phyloP scores from a whole-genome alignment of 2,113 vertebrate genomes.

The Dromas ardeola region DNA sequence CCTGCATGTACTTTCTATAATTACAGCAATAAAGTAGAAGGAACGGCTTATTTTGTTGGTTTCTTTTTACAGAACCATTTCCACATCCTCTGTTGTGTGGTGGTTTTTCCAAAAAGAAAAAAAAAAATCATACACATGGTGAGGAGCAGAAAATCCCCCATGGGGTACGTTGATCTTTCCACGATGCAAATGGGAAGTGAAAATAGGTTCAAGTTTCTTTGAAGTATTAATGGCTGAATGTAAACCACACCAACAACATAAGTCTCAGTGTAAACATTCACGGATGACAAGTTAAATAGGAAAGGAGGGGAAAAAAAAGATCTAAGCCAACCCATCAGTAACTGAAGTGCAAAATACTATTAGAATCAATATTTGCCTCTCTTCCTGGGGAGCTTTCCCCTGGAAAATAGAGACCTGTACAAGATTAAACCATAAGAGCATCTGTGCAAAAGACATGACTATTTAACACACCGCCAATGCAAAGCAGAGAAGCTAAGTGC shows the following conservation, averaged over 20 bases:
- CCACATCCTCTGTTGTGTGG: constrained; percentile 44
- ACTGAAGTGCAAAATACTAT: not conserved
- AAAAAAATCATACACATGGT: not conserved
- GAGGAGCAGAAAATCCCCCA: constrained; percentile 9
- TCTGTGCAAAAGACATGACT: not conserved
- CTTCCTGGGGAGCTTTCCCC: not conserved
- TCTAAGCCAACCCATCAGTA: not conserved
- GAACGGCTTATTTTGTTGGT: constrained; percentile 49
- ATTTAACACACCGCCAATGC: not conserved
- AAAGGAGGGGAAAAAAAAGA: not conserved
- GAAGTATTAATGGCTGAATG: not conserved
- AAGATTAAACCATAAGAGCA: not conserved
- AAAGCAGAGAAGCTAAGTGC: not conserved
- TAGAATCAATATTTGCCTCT: not conserved
- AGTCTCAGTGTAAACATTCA: not conserved
- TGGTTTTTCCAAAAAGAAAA: constrained; percentile 8
- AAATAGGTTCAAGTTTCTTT: constrained; percentile 17
- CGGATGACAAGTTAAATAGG: not conserved
- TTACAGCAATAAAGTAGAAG: constrained; percentile 26
- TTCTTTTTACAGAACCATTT: constrained; percentile 17
- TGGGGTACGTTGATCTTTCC: not conserved
- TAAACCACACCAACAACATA: not conserved
- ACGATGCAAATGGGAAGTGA: constrained; percentile 1
- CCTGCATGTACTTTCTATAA: not conserved
- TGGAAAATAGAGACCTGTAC: not conserved